These are phyloP conservation scores for Gymnoscopelus microlampas DNA, from an alignment of 2,797 vertebrate genomes.

Conservation along the genomic window DNA sequence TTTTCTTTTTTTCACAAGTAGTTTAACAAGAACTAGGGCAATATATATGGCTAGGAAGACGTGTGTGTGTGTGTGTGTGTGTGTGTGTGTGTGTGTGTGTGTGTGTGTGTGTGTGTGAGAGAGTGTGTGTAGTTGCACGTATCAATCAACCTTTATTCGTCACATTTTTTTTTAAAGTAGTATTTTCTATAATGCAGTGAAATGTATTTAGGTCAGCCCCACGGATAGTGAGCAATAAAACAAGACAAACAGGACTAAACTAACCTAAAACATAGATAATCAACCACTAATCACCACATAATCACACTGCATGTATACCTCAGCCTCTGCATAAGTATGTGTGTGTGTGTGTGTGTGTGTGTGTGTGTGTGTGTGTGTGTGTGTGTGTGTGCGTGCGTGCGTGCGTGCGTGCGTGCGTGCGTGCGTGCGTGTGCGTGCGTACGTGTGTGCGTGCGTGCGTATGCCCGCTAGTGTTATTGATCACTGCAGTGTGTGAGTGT, in stretches of 20 bases:
- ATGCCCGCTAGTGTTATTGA: conserved; percentile 2
- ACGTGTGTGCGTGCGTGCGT: neutral
- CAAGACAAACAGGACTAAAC: too few relatives aligned
- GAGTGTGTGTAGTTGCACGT: neutral
- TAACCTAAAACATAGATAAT: too few relatives aligned
- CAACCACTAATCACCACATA: too few relatives aligned
- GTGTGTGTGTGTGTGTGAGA: neutral
- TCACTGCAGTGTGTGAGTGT: conserved; percentile 3
- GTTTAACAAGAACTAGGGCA: too few relatives aligned
- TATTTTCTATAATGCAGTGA: too few relatives aligned
- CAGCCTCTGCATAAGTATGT: neutral
- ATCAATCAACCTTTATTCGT: too few relatives aligned
- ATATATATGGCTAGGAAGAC: neutral
- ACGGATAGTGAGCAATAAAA: too few relatives aligned
- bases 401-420: neutral
- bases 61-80: neutral
- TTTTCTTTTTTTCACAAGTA: too few relatives aligned
- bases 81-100: neutral
- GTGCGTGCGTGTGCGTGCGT: too few relatives aligned
- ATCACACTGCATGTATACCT: too few relatives aligned
- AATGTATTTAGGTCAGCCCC: too few relatives aligned
- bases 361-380: neutral
- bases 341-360: conserved; percentile 15
- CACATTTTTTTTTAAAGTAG: too few relatives aligned
- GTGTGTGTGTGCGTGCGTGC: neutral